A percentile compares a stretch with the other conserved stretches of the same genome.
These are phyloP conservation scores for Centropristis striata DNA, from an alignment of 2,113 vertebrate species.

Conservation along the genomic window DNA sequence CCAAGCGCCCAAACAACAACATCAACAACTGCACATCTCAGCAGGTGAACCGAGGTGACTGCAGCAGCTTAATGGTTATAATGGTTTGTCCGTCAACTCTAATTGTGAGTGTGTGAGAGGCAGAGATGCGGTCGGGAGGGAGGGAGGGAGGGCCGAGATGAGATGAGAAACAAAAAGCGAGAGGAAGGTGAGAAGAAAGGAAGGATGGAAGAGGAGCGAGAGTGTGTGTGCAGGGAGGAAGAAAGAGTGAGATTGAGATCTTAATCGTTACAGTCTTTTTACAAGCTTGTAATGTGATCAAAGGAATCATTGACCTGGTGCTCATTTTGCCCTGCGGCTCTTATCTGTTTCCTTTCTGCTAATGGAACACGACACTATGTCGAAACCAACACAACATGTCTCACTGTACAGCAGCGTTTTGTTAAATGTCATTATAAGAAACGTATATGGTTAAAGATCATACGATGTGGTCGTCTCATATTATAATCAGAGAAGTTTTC, in stretches of 20 bases:
- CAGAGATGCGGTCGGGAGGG: background rate
- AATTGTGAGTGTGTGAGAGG: background rate
- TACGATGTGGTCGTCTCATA: background rate
- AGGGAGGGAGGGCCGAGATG: background rate
- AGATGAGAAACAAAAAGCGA: conserved; percentile 15
- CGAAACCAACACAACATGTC: conserved; percentile 6
- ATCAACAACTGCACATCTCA: conserved; percentile 50
- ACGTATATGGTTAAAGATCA: background rate
- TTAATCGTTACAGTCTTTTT: conserved; percentile 48
- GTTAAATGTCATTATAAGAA: no score
- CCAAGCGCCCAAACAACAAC: conserved; percentile 64
- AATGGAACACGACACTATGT: conserved; percentile 41
- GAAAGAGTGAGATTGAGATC: conserved; percentile 41
- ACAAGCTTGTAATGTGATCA: conserved; percentile 63
- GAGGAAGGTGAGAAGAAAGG: conserved; percentile 30
- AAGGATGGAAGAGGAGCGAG: conserved; percentile 12
- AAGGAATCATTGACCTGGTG: conserved; percentile 65
- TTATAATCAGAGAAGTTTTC: background rate
- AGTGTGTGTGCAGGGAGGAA: background rate
- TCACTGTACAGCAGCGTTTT: background rate
- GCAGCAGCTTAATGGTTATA: conserved; percentile 24
- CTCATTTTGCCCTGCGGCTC: conserved; percentile 39
- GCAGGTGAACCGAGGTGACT: conserved; percentile 58
- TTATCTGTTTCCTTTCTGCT: conserved; percentile 51
- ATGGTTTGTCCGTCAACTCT: conserved; percentile 35